These are phyloP conservation scores for Tiliacea aurago DNA, from an alignment of 2,888 invertebrate species.

Conservation along the genomic window DNA sequence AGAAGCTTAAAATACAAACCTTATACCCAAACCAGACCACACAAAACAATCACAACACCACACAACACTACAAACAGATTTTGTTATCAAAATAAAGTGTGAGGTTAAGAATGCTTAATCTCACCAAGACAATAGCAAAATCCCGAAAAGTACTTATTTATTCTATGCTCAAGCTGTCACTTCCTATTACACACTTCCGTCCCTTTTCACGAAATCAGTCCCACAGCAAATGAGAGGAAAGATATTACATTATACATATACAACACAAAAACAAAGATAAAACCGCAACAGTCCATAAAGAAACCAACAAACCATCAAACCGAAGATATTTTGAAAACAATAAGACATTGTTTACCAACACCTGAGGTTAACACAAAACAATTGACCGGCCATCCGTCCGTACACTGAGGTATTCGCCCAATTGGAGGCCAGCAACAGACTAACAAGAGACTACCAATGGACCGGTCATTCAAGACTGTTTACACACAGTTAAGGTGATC, in stretches of 20 bases:
- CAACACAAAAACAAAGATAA: not conserved
- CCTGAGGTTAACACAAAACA: slow-evolving; percentile 26
- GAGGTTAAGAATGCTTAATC: too few relatives aligned
- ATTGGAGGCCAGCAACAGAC: slow-evolving; percentile 27
- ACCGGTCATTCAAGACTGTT: slow-evolving; percentile 29
- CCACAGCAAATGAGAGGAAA: too few relatives aligned
- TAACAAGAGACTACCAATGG: slow-evolving; percentile 12
- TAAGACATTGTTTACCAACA: slow-evolving; percentile 28
- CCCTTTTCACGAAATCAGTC: too few relatives aligned
- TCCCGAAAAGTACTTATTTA: too few relatives aligned
- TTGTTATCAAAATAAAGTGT: too few relatives aligned
- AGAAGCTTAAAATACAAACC: too few relatives aligned
- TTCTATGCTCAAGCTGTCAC: too few relatives aligned
- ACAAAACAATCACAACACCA: too few relatives aligned
- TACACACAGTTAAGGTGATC: slow-evolving; percentile 40
- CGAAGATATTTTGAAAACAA: slow-evolving; percentile 19
- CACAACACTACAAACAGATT: too few relatives aligned
- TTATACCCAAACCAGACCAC: too few relatives aligned
- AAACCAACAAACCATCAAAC: not conserved
- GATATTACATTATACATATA: not conserved
- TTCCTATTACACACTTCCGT: too few relatives aligned
- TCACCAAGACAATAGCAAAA: too few relatives aligned
- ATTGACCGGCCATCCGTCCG: slow-evolving; percentile 15
- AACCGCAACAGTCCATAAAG: not conserved
- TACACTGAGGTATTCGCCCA: slow-evolving; percentile 16